phyloP scores from a whole-genome alignment of 2,113 vertebrate species.

The Arenaria interpres region DNA sequence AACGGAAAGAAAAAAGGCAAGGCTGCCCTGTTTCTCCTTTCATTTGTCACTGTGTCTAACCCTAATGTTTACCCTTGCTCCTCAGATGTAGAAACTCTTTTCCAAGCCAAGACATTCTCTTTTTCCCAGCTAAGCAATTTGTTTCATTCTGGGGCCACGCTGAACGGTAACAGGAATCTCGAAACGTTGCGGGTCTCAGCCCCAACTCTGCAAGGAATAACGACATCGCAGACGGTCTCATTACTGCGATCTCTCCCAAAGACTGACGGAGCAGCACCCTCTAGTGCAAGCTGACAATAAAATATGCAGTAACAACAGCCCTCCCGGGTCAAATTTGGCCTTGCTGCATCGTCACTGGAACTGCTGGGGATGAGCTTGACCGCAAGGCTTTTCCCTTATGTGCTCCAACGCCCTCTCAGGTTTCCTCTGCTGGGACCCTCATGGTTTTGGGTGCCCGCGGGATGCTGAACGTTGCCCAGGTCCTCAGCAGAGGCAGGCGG shows the following conservation, averaged over 20 bases:
- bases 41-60: not conserved
- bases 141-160: not conserved
- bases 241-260: not conserved
- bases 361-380: not conserved
- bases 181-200: not conserved
- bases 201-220: not conserved
- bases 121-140: not conserved
- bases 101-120: not conserved
- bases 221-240: fast-evolving
- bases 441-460: fast-evolving
- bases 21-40: not conserved
- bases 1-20: not conserved
- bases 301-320: not conserved
- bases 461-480: fast-evolving
- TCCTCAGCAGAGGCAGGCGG: fast-evolving
- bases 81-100: not conserved
- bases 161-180: not conserved
- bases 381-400: not conserved
- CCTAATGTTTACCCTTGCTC: not conserved
- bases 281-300: slow-evolving; percentile 6
- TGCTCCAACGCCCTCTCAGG: not conserved
- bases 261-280: slow-evolving; percentile 25
- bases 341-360: not conserved
- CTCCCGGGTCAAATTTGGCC: not conserved
- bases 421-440: not conserved